A percentile compares a stretch with the other conserved stretches of the same genome.
These are phyloP conservation scores for Thunnus maccoyii DNA, from an alignment of 2,113 vertebrate species.

Conservation along the genomic window DNA sequence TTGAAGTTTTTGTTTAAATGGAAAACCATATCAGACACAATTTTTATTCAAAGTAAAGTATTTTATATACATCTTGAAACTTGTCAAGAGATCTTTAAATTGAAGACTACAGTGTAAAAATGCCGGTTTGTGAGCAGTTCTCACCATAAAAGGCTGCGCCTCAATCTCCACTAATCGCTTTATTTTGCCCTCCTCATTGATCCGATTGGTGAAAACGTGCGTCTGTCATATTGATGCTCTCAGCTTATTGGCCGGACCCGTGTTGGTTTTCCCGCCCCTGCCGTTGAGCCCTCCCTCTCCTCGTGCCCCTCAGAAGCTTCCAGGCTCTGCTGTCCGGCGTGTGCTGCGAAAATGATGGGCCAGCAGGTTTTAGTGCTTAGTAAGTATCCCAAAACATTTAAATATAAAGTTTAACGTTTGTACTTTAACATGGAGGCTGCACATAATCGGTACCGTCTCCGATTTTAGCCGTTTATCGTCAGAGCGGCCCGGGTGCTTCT, in stretches of 20 bases:
- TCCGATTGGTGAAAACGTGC: constrained; percentile 50
- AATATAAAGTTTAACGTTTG: accelerated
- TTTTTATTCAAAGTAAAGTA: no score
- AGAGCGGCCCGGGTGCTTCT: neutral
- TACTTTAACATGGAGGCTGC: accelerated
- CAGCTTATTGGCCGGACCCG: constrained; percentile 63
- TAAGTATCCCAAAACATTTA: constrained; percentile 78
- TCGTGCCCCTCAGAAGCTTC: constrained; percentile 71
- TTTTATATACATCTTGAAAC: no score
- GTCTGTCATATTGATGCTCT: constrained; percentile 18
- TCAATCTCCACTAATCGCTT: neutral
- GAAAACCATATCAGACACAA: no score
- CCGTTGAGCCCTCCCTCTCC: constrained; percentile 46
- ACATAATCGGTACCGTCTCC: neutral
- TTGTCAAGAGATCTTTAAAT: no score
- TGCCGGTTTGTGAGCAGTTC: neutral
- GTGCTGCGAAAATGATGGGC: constrained; percentile 88
- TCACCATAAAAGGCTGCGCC: constrained; percentile 33
- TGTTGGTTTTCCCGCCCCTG: neutral
- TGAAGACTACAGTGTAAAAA: no score
- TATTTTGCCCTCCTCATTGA: constrained; percentile 1
- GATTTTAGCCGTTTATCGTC: neutral
- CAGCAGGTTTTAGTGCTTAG: constrained; percentile 95
- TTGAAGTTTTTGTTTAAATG: no score
- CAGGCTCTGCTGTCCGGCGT: constrained; percentile 12